These are phyloP conservation scores for Perodicticus potto DNA, from an alignment of 2,797 vertebrate genomes.

Conservation along the genomic window DNA sequence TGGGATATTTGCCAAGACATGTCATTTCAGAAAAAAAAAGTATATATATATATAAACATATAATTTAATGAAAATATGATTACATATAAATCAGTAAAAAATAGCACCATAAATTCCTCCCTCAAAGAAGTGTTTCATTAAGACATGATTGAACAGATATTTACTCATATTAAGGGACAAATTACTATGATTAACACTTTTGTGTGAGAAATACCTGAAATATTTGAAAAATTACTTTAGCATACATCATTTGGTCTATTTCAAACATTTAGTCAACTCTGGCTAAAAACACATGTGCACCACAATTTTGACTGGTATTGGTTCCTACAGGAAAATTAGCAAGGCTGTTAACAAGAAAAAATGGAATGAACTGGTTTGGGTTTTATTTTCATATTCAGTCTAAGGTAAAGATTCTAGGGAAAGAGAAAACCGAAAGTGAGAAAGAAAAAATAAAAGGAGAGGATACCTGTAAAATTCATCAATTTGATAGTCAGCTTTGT, in stretches of 20 bases:
- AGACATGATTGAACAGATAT: neutral
- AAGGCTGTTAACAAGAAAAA: neutral
- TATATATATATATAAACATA: neutral
- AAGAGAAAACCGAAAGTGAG: neutral
- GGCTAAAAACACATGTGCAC: neutral
- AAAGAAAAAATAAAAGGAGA: neutral
- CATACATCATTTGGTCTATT: constrained; percentile 7
- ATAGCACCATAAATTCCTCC: neutral
- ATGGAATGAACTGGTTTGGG: neutral
- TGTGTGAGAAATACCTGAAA: constrained; percentile 37
- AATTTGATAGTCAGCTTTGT: neutral
- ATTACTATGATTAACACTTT: constrained; percentile 58
- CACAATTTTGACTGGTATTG: neutral
- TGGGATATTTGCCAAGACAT: neutral
- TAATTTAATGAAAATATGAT: constrained; percentile 17
- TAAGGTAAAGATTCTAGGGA: neutral
- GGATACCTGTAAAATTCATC: neutral
- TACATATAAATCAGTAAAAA: neutral
- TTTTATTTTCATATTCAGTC: constrained; percentile 30
- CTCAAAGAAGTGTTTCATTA: constrained; percentile 47
- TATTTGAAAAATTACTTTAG: constrained; percentile 32
- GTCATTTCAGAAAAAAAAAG: neutral
- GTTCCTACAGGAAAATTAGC: neutral
- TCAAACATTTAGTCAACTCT: constrained; percentile 2
- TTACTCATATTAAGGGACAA: constrained; percentile 22